Conservation (phyloP, 2,888 invertebrate species). For the Alloplasta piceator region DNA sequence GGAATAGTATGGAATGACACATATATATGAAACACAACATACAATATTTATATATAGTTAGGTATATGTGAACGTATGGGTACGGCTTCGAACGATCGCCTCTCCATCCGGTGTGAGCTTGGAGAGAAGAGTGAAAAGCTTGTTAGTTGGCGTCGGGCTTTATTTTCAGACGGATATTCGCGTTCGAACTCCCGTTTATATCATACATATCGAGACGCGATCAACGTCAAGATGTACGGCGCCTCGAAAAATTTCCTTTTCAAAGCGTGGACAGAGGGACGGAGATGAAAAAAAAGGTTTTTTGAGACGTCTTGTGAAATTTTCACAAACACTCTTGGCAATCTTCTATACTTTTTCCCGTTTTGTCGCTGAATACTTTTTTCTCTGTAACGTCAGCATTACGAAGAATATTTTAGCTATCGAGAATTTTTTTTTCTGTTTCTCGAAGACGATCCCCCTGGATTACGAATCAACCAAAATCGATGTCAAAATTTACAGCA, state of each 20-base stretch:
- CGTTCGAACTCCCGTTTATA: constrained; percentile 24
- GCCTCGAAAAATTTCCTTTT: constrained; percentile 31
- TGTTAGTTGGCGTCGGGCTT: constrained; percentile 7
- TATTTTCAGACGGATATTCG: constrained; percentile 46
- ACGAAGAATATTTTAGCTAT: too few species aligned
- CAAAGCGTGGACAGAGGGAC: neutral
- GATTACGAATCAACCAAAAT: too few species aligned
- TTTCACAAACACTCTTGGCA: neutral
- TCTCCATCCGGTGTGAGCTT: constrained; percentile 49
- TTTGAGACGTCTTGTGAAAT: constrained; percentile 1
- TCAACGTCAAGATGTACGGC: constrained; percentile 9
- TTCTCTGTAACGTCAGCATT: too few species aligned
- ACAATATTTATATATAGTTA: constrained; percentile 2
- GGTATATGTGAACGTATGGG: neutral
- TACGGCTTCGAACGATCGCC: constrained; percentile 35
- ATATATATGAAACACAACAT: too few species aligned
- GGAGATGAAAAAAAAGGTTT: neutral
- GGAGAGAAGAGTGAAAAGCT: constrained; percentile 40
- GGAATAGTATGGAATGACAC: too few species aligned
- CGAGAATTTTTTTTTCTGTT: too few species aligned
- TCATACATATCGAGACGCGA: constrained; percentile 3
- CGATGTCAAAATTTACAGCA: too few species aligned
- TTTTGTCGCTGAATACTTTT: neutral
- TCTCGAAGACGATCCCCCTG: too few species aligned
- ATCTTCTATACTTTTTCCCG: neutral